Conservation (phyloP, 2,888 invertebrate genomes). For the Drosophila austrosaltans region DNA sequence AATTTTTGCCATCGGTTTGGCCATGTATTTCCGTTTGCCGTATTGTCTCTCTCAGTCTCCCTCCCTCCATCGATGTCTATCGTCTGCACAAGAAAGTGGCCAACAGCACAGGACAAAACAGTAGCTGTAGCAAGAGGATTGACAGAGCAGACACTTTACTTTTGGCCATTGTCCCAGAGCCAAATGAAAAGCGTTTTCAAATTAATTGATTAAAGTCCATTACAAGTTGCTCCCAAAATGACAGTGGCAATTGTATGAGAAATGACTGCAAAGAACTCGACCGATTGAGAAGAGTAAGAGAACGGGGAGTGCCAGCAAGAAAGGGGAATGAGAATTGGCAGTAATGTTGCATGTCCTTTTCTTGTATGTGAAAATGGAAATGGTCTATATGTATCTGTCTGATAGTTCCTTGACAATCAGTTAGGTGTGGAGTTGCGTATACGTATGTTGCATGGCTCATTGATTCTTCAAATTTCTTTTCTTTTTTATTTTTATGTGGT, state of each 20-base stretch:
- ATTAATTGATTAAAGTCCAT: slow-evolving; percentile 80
- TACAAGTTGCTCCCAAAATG: slow-evolving; percentile 71
- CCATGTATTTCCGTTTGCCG: slow-evolving; percentile 68
- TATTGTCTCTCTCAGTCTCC: slow-evolving; percentile 38
- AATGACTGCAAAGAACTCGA: slow-evolving; percentile 60
- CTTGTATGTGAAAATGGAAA: no score
- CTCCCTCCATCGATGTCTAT: slow-evolving; percentile 23
- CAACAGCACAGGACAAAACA: slow-evolving; percentile 15
- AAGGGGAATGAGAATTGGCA: neutral
- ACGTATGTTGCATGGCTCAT: slow-evolving; percentile 52
- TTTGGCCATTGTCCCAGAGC: slow-evolving; percentile 46
- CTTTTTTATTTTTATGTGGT: no score
- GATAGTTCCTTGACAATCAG: neutral
- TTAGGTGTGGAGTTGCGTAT: slow-evolving; percentile 41
- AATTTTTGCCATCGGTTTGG: slow-evolving; percentile 74
- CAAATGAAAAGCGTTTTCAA: slow-evolving; percentile 77
- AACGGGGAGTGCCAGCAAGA: neutral
- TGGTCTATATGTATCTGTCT: no score
- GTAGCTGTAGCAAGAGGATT: neutral
- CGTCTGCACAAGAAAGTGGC: slow-evolving; percentile 50
- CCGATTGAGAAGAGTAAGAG: slow-evolving; percentile 14
- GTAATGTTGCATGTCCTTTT: neutral
- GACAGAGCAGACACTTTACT: slow-evolving; percentile 44
- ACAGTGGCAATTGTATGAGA: slow-evolving; percentile 78
- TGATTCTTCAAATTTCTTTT: slow-evolving; percentile 25